A percentile compares a stretch with the other conserved stretches of the same genome.
Conservation (phyloP, 2,888 invertebrate species). For the Diarsia mendica region DNA sequence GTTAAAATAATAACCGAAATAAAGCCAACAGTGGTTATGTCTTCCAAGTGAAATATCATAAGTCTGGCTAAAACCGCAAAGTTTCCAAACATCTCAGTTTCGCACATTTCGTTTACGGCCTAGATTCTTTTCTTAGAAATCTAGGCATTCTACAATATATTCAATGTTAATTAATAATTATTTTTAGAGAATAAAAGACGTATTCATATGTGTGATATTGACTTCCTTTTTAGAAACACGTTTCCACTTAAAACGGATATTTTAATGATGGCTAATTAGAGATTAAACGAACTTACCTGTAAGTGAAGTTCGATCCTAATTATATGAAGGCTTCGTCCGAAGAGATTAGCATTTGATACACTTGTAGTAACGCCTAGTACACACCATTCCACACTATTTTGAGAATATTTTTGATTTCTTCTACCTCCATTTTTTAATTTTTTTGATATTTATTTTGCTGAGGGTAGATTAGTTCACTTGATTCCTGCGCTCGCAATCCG, state of each 20-base stretch:
- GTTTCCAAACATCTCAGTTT: slow-evolving; percentile 13
- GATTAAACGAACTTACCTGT: too few relatives aligned
- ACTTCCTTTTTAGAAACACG: slow-evolving; percentile 47
- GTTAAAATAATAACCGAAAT: background rate
- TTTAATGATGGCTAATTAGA: background rate
- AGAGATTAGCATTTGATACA: too few relatives aligned
- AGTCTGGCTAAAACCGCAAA: background rate
- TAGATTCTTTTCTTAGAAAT: background rate
- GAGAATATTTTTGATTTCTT: too few relatives aligned
- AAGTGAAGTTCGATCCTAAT: too few relatives aligned
- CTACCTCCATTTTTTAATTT: too few relatives aligned
- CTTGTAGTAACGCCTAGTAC: too few relatives aligned
- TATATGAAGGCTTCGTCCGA: too few relatives aligned
- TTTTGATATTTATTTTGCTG: too few relatives aligned
- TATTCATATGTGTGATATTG: slow-evolving; percentile 31
- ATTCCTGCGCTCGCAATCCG: too few relatives aligned
- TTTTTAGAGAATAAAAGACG: slow-evolving; percentile 5
- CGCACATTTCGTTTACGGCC: background rate
- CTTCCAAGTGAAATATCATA: background rate
- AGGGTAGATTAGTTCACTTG: too few relatives aligned
- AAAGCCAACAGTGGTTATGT: background rate
- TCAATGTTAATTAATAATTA: slow-evolving; percentile 11
- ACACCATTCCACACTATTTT: too few relatives aligned
- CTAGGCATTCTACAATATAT: background rate
- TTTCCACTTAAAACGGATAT: slow-evolving; percentile 38